Evolutionary conservation across 2,113 vertebrate genomes (phyloP).

Genomic region (Mus pahari): DNA sequence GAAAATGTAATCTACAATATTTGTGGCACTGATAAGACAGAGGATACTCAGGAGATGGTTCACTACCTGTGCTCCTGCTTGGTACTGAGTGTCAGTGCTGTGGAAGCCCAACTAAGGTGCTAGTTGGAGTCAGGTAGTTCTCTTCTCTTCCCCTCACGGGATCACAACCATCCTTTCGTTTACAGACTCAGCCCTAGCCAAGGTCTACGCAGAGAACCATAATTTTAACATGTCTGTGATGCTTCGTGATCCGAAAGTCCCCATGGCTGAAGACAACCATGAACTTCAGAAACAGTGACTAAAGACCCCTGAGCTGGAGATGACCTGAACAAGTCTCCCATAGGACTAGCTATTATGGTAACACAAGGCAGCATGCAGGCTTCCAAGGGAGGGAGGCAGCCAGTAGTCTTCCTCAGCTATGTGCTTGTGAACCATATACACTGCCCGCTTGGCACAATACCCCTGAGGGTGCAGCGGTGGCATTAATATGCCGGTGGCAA

Average conservation of each 20-base stretch:
- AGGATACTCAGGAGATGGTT: not conserved
- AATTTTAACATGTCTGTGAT: not conserved
- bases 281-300: not conserved
- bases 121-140: not conserved
- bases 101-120: not conserved
- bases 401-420: not conserved
- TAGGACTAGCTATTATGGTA: not conserved
- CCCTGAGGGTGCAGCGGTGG: not conserved
- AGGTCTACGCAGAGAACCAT: slow-evolving; percentile 27
- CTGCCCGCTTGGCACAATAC: not conserved
- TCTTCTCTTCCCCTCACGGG: slow-evolving; percentile 9
- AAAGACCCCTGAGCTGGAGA: not conserved
- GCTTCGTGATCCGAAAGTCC: not conserved
- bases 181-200: not conserved
- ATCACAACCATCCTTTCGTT: not conserved
- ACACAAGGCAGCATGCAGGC: not conserved
- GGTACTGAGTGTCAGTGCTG: not conserved
- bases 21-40: not conserved
- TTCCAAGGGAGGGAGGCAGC: not conserved
- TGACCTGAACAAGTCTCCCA: not conserved
- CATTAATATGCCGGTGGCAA: not conserved
- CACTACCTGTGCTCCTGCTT: not conserved
- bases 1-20: slow-evolving; percentile 8
- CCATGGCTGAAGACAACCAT: not conserved
- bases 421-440: not conserved